Conservation (phyloP, 2,888 invertebrate genomes). For the Nineta flava region DNA sequence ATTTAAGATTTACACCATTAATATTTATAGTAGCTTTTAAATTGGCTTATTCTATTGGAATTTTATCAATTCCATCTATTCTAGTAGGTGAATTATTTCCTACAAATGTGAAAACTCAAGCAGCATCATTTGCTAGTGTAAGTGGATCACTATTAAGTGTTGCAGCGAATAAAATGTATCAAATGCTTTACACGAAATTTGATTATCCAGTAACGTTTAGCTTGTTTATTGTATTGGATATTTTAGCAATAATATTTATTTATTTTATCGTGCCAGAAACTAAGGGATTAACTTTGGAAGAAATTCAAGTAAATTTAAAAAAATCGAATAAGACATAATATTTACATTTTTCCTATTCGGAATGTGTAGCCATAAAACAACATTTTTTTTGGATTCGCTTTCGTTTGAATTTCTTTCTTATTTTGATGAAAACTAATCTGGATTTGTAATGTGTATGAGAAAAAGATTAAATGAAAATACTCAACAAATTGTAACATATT, state of each 20-base stretch:
- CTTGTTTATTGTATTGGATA: constrained; percentile 20
- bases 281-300: constrained; percentile 13
- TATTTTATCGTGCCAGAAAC: constrained; percentile 24
- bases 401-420: too few relatives aligned
- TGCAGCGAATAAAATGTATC: constrained; percentile 23
- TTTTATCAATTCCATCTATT: constrained; percentile 28
- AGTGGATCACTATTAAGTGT: constrained; percentile 25
- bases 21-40: constrained; percentile 24
- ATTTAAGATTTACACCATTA: constrained; percentile 24
- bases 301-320: constrained; percentile 17
- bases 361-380: too few relatives aligned
- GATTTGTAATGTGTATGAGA: too few relatives aligned
- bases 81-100: constrained; percentile 30
- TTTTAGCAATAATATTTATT: constrained; percentile 19
- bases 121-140: constrained; percentile 29
- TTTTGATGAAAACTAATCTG: too few relatives aligned
- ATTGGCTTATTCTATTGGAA: constrained; percentile 26
- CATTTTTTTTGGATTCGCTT: too few relatives aligned
- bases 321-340: too few relatives aligned
- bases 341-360: too few relatives aligned
- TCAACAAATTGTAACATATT: too few relatives aligned
- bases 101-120: constrained; percentile 28
- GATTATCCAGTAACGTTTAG: constrained; percentile 23
- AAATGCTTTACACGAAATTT: constrained; percentile 17
- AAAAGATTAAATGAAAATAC: too few relatives aligned